Conservation (phyloP, 2,113 vertebrate genomes). For the Phyllostomus hastatus region DNA sequence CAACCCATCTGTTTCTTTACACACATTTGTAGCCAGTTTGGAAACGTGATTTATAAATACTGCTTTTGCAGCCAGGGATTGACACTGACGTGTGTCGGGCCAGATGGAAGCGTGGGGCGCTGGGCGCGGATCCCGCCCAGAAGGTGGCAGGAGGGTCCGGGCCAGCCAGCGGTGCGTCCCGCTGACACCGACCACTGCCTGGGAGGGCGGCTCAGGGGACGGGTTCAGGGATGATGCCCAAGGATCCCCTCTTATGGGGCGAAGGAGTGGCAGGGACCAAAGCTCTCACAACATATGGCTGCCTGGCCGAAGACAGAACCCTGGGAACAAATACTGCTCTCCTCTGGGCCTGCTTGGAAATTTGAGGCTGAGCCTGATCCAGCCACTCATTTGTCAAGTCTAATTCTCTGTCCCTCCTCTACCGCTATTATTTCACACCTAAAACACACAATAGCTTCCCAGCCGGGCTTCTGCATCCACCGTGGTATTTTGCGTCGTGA, state of each 20-base stretch:
- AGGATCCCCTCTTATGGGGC: background rate
- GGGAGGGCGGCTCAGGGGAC: background rate
- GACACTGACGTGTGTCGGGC: conserved; percentile 85
- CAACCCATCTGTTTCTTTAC: conserved; percentile 86
- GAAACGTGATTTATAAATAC: conserved; percentile 89
- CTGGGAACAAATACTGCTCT: conserved; percentile 1
- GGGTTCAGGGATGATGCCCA: background rate
- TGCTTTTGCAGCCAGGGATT: conserved; percentile 84
- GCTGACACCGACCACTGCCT: background rate
- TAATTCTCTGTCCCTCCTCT: background rate
- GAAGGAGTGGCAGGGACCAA: background rate
- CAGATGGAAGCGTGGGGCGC: conserved; percentile 81
- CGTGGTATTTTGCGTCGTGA: background rate
- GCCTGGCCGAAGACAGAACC: background rate
- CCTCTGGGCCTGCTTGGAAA: conserved; percentile 27
- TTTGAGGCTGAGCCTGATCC: conserved; percentile 40
- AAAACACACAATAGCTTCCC: background rate
- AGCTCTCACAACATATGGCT: conserved; percentile 9
- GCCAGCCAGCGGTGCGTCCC: background rate
- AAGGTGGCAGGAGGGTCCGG: background rate
- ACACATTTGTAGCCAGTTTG: conserved; percentile 87
- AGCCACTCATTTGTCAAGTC: conserved; percentile 51
- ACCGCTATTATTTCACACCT: background rate
- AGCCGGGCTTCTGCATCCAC: background rate
- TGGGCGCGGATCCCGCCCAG: conserved; percentile 25